Conservation (phyloP, 2,888 invertebrate genomes). For the Hermodice carunculata region DNA sequence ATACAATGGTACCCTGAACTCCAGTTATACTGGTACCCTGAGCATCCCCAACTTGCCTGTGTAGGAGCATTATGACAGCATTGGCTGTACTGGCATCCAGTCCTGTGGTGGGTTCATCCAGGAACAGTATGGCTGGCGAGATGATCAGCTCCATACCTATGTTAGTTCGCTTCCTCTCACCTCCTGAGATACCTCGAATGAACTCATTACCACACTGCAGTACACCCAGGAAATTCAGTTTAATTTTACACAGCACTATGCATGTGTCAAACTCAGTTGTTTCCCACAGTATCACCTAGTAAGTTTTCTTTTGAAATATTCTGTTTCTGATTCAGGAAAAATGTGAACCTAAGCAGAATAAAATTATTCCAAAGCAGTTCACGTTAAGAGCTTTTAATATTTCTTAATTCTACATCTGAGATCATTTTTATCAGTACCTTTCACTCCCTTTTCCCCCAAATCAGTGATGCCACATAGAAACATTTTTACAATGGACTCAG, state of each 20-base stretch:
- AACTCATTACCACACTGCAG: conserved; percentile 67
- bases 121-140: conserved; percentile 66
- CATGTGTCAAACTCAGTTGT: too few relatives aligned
- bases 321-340: too few relatives aligned
- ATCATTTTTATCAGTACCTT: too few relatives aligned
- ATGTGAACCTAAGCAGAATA: not conserved
- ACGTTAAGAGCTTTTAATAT: not conserved
- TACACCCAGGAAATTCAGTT: too few relatives aligned
- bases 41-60: too few relatives aligned
- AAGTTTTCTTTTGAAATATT: too few relatives aligned
- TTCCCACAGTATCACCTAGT: too few relatives aligned
- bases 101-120: conserved; percentile 70
- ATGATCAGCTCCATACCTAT: conserved; percentile 70
- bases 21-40: too few relatives aligned
- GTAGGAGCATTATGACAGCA: conserved; percentile 66
- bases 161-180: conserved; percentile 68
- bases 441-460: too few relatives aligned
- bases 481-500: too few relatives aligned
- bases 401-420: not conserved
- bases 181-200: conserved; percentile 69
- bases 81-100: conserved; percentile 69
- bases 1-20: too few relatives aligned
- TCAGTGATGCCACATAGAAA: not conserved
- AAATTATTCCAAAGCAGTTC: not conserved
- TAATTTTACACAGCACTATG: too few relatives aligned